phyloP scores from a whole-genome alignment of 2,888 invertebrate genomes.

The Melolontha melolontha region DNA sequence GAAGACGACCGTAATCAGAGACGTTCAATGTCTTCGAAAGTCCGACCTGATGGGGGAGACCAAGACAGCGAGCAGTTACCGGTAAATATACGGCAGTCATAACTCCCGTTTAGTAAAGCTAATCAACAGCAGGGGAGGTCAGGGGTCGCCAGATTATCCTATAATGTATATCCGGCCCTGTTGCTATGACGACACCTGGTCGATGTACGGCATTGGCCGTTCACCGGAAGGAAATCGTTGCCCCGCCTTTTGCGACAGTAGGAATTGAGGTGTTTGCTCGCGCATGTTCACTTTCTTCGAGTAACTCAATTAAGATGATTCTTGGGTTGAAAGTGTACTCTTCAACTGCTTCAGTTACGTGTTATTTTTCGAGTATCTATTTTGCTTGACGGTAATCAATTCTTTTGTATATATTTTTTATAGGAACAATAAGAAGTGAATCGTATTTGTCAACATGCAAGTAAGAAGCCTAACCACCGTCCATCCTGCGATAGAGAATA shows the following conservation, averaged over 20 bases:
- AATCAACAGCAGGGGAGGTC: constrained; percentile 44
- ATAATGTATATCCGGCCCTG: constrained; percentile 54
- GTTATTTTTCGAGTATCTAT: constrained; percentile 23
- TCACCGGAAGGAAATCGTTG: constrained; percentile 61
- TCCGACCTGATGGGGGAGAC: constrained; percentile 8
- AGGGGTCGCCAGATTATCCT: constrained; percentile 43
- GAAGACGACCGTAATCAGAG: constrained; percentile 19
- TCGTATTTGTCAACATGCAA: not conserved
- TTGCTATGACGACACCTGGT: constrained; percentile 60
- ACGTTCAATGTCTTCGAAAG: constrained; percentile 31
- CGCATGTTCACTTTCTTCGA: constrained; percentile 43
- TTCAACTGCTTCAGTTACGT: constrained; percentile 24
- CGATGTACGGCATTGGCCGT: constrained; percentile 57
- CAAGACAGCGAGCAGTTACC: constrained; percentile 32
- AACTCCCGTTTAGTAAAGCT: constrained; percentile 43
- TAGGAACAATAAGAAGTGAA: not conserved
- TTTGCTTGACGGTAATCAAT: too few relatives aligned
- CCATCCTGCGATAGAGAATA: too few relatives aligned
- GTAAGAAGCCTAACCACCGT: too few relatives aligned
- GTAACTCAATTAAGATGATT: constrained; percentile 36
- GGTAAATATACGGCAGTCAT: constrained; percentile 43
- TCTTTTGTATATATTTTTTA: too few relatives aligned
- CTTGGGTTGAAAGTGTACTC: constrained; percentile 26
- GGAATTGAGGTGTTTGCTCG: constrained; percentile 49
- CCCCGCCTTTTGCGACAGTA: constrained; percentile 55